These are phyloP conservation scores for Lasius platythorax DNA, from an alignment of 2,888 invertebrate genomes.

Conservation along the genomic window DNA sequence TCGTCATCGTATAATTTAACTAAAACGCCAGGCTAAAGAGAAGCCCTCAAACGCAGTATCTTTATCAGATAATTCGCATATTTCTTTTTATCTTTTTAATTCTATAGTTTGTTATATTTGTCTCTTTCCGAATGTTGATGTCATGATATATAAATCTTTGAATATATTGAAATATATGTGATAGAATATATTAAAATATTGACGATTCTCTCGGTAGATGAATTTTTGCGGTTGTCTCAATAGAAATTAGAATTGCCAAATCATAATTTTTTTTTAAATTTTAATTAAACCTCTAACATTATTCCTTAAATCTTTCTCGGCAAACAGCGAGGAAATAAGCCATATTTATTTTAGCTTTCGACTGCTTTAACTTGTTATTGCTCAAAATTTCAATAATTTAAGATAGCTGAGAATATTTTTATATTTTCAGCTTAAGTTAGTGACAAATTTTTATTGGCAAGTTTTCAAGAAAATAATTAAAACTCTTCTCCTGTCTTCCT, in stretches of 20 bases:
- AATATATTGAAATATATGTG: background rate
- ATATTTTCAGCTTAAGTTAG: background rate
- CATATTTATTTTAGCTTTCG: background rate
- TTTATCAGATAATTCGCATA: background rate
- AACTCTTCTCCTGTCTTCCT: background rate
- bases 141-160: background rate
- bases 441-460: background rate
- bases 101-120: background rate
- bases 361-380: background rate
- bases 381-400: background rate
- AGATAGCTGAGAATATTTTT: no score
- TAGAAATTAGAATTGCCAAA: no score
- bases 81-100: background rate
- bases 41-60: background rate
- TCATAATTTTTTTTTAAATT: no score
- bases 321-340: background rate
- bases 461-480: background rate
- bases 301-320: no score
- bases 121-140: background rate
- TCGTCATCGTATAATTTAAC: slow-evolving; percentile 28
- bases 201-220: background rate
- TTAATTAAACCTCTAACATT: no score
- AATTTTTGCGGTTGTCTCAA: background rate
- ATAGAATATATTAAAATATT: background rate
- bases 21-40: slow-evolving; percentile 20